Evolutionary conservation across 2,797 vertebrate genomes (phyloP).

Genomic region (Miichthys miiuy): DNA sequence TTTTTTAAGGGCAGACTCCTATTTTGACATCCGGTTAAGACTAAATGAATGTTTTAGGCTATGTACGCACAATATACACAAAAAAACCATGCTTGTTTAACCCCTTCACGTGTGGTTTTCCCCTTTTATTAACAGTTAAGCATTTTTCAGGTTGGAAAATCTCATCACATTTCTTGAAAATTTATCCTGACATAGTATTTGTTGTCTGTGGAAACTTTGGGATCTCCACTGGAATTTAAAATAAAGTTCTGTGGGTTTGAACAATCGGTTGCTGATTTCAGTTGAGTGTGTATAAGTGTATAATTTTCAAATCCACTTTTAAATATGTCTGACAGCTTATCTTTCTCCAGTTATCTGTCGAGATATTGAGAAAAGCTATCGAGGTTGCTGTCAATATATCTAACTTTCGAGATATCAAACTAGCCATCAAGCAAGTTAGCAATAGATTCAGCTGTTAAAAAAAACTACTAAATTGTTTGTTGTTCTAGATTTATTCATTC

Average conservation of each 20-base stretch:
- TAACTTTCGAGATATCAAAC: too few relatives aligned
- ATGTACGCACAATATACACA: slow-evolving; percentile 26
- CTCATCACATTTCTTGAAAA: background rate
- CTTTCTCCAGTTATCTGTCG: too few relatives aligned
- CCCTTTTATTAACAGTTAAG: background rate
- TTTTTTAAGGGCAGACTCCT: background rate
- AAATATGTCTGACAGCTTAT: too few relatives aligned
- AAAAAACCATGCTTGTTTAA: background rate
- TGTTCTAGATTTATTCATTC: too few relatives aligned
- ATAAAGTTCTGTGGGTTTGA: slow-evolving; percentile 47
- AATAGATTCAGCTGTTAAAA: too few relatives aligned
- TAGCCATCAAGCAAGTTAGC: too few relatives aligned
- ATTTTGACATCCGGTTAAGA: slow-evolving; percentile 24
- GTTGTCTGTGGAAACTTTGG: slow-evolving; percentile 43
- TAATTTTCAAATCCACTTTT: too few relatives aligned
- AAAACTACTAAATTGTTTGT: too few relatives aligned
- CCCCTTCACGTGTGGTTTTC: background rate
- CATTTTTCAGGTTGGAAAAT: slow-evolving; percentile 14
- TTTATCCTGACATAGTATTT: slow-evolving; percentile 20
- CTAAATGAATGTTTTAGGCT: slow-evolving; percentile 54
- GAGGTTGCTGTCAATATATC: too few relatives aligned
- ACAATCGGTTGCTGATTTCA: slow-evolving; percentile 17
- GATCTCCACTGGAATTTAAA: slow-evolving; percentile 38
- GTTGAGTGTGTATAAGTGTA: too few relatives aligned
- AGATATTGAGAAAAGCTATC: too few relatives aligned